These are phyloP conservation scores for Brachirus orientalis DNA, from an alignment of 2,113 vertebrate species.

Conservation along the genomic window DNA sequence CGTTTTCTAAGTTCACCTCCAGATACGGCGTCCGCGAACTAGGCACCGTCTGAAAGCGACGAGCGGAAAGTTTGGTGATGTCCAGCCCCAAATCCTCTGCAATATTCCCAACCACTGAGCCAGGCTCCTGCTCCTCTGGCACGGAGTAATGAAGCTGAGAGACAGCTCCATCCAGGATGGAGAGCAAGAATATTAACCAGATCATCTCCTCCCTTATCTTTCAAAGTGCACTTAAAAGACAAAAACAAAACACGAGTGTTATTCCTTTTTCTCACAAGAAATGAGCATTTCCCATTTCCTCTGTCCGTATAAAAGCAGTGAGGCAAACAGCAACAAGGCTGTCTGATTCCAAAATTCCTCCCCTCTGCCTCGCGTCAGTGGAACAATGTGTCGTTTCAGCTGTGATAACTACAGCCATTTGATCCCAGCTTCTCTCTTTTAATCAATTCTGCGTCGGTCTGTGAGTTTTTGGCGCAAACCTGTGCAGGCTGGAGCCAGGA, in stretches of 20 bases:
- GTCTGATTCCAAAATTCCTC: conserved; percentile 63
- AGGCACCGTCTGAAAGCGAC: conserved; percentile 93
- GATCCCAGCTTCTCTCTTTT: conserved; percentile 74
- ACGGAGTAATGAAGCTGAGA: conserved; percentile 94
- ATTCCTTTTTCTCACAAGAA: conserved; percentile 68
- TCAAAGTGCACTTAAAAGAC: conserved; percentile 79
- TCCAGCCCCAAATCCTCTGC: conserved; percentile 96
- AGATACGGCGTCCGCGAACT: conserved; percentile 93
- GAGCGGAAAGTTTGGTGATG: conserved; percentile 97
- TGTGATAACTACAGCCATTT: conserved; percentile 79
- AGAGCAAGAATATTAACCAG: conserved; percentile 87
- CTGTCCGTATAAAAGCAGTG: conserved; percentile 71
- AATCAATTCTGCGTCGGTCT: conserved; percentile 79
- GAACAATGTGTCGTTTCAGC: conserved; percentile 77
- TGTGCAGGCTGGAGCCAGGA: conserved; percentile 66
- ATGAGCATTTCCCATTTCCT: conserved; percentile 67
- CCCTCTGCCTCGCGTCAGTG: conserved; percentile 75
- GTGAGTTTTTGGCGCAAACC: conserved; percentile 78
- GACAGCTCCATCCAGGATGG: conserved; percentile 87
- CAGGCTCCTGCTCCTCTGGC: conserved; percentile 94
- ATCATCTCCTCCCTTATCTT: conserved; percentile 86
- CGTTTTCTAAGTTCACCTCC: conserved; percentile 95
- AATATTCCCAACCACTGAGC: conserved; percentile 97
- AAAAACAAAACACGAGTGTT: conserved; percentile 58
- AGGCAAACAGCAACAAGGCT: conserved; percentile 57